Evolutionary conservation across 2,888 invertebrate genomes (phyloP).

Genomic region (Trissolcus japonicus): DNA sequence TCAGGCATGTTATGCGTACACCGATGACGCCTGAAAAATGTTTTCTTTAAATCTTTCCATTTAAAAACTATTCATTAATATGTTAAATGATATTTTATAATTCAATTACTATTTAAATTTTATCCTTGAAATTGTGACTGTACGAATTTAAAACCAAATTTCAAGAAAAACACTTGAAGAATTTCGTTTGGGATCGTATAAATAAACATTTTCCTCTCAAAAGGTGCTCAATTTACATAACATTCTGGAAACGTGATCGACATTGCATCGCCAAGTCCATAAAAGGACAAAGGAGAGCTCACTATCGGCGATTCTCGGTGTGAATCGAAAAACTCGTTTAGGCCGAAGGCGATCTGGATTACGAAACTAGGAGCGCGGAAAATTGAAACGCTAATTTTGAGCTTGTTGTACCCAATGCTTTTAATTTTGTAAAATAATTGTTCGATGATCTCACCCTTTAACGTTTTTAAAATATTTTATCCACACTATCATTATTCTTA

Average conservation of each 20-base stretch:
- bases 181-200: not conserved
- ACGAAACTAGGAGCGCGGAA: slow-evolving; percentile 47
- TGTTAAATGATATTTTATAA: not conserved
- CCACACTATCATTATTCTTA: too few relatives aligned
- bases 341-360: slow-evolving; percentile 42
- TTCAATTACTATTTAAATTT: not conserved
- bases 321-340: slow-evolving; percentile 23
- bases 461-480: too few relatives aligned
- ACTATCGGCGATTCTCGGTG: slow-evolving; percentile 60
- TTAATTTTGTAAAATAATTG: not conserved
- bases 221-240: slow-evolving; percentile 47
- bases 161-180: not conserved
- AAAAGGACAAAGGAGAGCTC: slow-evolving; percentile 47
- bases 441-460: too few relatives aligned
- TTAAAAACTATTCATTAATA: too few relatives aligned
- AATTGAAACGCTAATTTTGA: slow-evolving; percentile 38
- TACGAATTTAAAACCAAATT: not conserved
- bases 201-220: slow-evolving; percentile 33
- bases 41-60: not conserved
- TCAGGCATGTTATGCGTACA: slow-evolving; percentile 82
- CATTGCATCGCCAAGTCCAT: slow-evolving; percentile 31
- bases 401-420: not conserved
- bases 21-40: slow-evolving; percentile 85
- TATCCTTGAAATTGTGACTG: not conserved
- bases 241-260: slow-evolving; percentile 42